Conservation (phyloP, 2,113 vertebrate species). For the Actenoides lindsayi region DNA sequence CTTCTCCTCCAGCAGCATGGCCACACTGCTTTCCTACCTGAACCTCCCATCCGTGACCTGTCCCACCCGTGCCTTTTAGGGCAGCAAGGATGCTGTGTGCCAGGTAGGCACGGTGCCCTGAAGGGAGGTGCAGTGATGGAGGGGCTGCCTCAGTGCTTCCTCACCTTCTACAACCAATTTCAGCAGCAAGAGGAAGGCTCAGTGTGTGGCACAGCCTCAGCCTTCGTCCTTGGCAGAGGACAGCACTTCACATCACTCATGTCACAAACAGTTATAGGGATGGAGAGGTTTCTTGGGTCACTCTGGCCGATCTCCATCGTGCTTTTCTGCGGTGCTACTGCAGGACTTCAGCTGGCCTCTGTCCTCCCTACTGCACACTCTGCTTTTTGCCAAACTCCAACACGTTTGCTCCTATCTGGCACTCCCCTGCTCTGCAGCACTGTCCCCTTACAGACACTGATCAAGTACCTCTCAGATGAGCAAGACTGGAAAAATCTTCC, state of each 20-base stretch:
- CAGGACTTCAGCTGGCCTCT: not conserved
- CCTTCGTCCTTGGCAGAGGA: not conserved
- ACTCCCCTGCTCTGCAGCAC: rapidly evolving
- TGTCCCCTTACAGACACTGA: not conserved
- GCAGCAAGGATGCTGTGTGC: not conserved
- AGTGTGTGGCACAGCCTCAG: not conserved
- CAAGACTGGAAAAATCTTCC: not conserved
- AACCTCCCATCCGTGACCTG: not conserved
- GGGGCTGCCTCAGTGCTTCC: not conserved
- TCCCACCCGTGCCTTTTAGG: rapidly evolving
- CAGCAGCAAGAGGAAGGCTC: not conserved
- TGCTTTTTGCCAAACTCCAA: not conserved
- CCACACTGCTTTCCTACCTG: not conserved
- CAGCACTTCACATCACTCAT: rapidly evolving
- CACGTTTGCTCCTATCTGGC: rapidly evolving
- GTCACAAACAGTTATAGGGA: not conserved
- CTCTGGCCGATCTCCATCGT: not conserved
- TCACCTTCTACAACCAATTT: not conserved
- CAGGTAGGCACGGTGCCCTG: not conserved
- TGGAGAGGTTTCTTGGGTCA: rapidly evolving
- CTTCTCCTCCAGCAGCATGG: not conserved
- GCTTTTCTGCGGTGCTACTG: not conserved
- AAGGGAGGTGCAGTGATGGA: rapidly evolving
- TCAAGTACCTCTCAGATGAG: not conserved
- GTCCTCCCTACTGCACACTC: not conserved